A percentile compares a stretch with the other conserved stretches of the same genome.
These are phyloP conservation scores for Gastracanthus pulcherrimus DNA, from an alignment of 2,888 invertebrate species.

Conservation along the genomic window DNA sequence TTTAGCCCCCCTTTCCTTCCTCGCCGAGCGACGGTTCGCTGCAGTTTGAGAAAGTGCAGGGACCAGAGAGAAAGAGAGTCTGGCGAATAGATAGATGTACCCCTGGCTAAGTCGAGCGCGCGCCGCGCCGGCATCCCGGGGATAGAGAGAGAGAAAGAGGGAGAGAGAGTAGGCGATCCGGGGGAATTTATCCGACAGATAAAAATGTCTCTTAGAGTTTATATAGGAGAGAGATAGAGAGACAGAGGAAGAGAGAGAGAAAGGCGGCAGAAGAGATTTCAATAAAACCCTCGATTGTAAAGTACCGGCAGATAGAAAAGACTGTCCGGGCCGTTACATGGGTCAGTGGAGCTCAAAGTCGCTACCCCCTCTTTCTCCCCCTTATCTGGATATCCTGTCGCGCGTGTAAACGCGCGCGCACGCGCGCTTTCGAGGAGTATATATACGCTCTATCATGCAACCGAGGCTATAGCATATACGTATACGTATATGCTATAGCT, in stretches of 20 bases:
- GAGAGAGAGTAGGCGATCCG: slow-evolving; percentile 57
- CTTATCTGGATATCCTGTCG: slow-evolving; percentile 33
- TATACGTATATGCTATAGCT: not conserved
- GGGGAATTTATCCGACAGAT: slow-evolving; percentile 74
- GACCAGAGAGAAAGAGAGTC: slow-evolving; percentile 47
- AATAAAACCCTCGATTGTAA: slow-evolving; percentile 73
- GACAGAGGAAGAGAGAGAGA: slow-evolving; percentile 49
- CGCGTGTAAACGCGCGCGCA: slow-evolving; percentile 13
- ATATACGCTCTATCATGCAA: too few relatives aligned
- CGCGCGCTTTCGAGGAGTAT: too few relatives aligned
- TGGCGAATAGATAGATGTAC: slow-evolving; percentile 57
- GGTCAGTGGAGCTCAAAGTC: slow-evolving; percentile 72
- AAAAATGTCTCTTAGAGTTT: slow-evolving; percentile 74
- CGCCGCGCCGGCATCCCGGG: slow-evolving; percentile 26
- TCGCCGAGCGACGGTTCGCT: not conserved
- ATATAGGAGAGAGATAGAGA: slow-evolving; percentile 62
- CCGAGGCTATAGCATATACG: too few relatives aligned
- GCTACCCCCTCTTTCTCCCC: slow-evolving; percentile 20
- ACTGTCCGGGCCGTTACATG: slow-evolving; percentile 68
- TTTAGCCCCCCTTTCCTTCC: not conserved
- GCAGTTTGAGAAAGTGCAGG: slow-evolving; percentile 55
- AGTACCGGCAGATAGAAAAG: slow-evolving; percentile 69
- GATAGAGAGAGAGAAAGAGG: slow-evolving; percentile 19
- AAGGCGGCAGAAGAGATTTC: slow-evolving; percentile 71
- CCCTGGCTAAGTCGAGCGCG: slow-evolving; percentile 52